These are phyloP conservation scores for Mechanitis messenoides DNA, from an alignment of 2,888 invertebrate genomes.

Conservation along the genomic window DNA sequence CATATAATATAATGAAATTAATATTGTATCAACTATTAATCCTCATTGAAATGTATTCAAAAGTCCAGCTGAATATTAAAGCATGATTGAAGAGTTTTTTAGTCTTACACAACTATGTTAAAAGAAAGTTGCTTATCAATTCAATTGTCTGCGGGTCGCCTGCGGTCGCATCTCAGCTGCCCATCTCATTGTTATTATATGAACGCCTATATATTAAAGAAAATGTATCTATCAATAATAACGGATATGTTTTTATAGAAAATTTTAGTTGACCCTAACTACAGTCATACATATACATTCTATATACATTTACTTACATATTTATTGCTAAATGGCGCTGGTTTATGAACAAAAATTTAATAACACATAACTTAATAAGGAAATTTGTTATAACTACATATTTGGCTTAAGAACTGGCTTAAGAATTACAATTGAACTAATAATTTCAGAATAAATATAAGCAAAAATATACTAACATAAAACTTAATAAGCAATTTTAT, in stretches of 20 bases:
- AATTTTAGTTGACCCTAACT: neutral
- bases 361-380: no score
- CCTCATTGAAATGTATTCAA: slow-evolving; percentile 4
- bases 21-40: neutral
- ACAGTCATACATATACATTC: no score
- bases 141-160: slow-evolving; percentile 66
- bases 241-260: neutral
- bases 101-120: slow-evolving; percentile 10
- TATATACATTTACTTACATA: no score
- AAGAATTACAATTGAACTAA: no score
- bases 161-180: slow-evolving; percentile 43
- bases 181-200: slow-evolving; percentile 48
- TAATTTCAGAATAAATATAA: no score
- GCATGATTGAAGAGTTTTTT: slow-evolving; percentile 5
- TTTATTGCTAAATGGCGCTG: no score
- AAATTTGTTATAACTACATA: no score
- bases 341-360: no score
- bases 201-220: slow-evolving; percentile 18
- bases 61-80: slow-evolving; percentile 4
- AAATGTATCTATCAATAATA: neutral
- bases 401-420: no score
- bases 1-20: neutral
- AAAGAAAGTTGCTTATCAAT: slow-evolving; percentile 69
- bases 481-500: no score
- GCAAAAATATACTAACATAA: no score